A percentile compares a stretch with the other conserved stretches of the same genome.
Evolutionary conservation across 2,113 vertebrate genomes (phyloP).

Genomic region (Chamaea fasciata): DNA sequence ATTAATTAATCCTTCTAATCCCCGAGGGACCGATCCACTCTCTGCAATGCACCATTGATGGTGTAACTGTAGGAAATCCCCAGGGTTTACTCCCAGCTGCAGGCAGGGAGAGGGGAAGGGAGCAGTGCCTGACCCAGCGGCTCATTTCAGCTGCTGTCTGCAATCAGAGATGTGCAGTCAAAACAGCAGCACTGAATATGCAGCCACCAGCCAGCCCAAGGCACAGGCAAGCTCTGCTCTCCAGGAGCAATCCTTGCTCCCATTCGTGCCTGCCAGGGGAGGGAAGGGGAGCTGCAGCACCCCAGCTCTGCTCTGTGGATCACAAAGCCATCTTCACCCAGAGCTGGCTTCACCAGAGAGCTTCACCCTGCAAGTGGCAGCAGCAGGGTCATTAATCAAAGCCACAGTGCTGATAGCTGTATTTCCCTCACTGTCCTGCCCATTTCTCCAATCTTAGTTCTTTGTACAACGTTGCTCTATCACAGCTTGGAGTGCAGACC

Average conservation of each 20-base stretch:
- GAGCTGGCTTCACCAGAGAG: not conserved
- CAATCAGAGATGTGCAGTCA: not conserved
- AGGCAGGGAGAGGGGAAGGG: not conserved
- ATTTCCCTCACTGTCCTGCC: not conserved
- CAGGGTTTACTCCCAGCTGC: conserved; percentile 3
- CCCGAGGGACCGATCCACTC: conserved; percentile 39
- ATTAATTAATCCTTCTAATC: conserved; percentile 60
- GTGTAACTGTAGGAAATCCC: conserved; percentile 23
- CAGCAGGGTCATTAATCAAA: not conserved
- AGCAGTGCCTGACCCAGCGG: not conserved
- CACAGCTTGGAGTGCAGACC: not conserved
- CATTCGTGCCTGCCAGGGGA: fast-evolving
- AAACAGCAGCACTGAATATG: not conserved
- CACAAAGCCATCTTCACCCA: not conserved
- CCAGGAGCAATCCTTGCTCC: not conserved
- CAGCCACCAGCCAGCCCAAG: not conserved
- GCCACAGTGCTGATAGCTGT: not conserved
- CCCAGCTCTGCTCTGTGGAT: not conserved
- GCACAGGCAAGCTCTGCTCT: not conserved
- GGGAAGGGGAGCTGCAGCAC: not conserved
- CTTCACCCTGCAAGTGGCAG: not conserved
- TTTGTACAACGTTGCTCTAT: not conserved
- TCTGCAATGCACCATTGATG: conserved; percentile 13
- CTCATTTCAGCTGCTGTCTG: not conserved
- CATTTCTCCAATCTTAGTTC: not conserved